A percentile compares a stretch with the other conserved stretches of the same genome.
These are phyloP conservation scores for Macrotis lagotis DNA, from an alignment of 2,113 vertebrate genomes.

Conservation along the genomic window DNA sequence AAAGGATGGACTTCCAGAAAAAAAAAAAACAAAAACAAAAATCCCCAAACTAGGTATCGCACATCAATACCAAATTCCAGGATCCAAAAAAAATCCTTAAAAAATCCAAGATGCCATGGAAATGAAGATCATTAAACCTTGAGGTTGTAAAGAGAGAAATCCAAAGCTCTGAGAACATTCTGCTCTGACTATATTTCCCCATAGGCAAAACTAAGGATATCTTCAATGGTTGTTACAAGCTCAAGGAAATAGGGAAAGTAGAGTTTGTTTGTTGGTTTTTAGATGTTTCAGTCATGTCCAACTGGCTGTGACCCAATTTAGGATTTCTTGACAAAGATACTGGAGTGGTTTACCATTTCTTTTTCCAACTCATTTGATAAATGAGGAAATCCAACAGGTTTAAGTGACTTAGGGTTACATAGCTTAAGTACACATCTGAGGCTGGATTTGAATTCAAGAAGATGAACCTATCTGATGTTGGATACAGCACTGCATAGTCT, in stretches of 20 bases:
- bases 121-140: not conserved
- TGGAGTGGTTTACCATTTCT: no score
- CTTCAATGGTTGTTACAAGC: not conserved
- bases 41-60: not conserved
- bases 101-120: not conserved
- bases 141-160: not conserved
- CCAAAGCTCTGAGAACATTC: not conserved
- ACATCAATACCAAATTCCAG: not conserved
- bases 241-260: not conserved
- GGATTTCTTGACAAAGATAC: no score
- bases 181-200: not conserved
- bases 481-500: not conserved
- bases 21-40: not conserved
- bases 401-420: no score
- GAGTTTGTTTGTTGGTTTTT: not conserved
- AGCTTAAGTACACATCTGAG: not conserved
- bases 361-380: no score
- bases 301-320: no score
- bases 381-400: no score
- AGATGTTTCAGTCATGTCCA: not conserved
- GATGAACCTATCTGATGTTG: not conserved
- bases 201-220: not conserved
- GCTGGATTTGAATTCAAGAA: no score
- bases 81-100: not conserved
- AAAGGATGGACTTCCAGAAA: constrained; percentile 11